Evolutionary conservation across 2,113 vertebrate species (phyloP).

Genomic region (Xiphophorus hellerii): DNA sequence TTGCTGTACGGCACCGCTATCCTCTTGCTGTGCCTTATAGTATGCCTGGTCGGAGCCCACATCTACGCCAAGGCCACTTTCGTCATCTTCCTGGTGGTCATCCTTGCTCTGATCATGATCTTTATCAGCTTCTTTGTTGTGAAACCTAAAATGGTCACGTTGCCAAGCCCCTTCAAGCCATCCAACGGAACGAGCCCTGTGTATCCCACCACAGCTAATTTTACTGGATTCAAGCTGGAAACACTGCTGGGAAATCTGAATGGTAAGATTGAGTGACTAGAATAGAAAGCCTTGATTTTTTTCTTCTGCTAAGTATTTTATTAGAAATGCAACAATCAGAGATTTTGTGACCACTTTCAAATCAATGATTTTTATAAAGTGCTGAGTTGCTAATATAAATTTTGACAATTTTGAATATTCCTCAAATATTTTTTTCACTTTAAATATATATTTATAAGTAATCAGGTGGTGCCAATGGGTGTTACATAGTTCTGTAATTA

Average conservation of each 20-base stretch:
- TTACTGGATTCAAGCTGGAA: constrained; percentile 87
- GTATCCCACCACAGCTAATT: constrained; percentile 69
- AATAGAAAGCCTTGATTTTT: background rate
- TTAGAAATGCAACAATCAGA: too few relatives aligned
- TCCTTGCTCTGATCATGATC: constrained; percentile 82
- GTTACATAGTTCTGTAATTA: too few relatives aligned
- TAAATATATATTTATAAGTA: too few relatives aligned
- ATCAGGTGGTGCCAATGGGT: too few relatives aligned
- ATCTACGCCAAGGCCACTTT: constrained; percentile 93
- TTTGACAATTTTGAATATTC: too few relatives aligned
- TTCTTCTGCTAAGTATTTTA: too few relatives aligned
- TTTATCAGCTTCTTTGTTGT: constrained; percentile 89
- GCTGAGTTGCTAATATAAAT: too few relatives aligned
- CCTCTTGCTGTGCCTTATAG: constrained; percentile 85
- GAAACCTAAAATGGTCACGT: constrained; percentile 61
- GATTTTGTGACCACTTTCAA: too few relatives aligned
- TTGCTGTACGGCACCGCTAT: constrained; percentile 84
- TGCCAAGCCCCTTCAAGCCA: constrained; percentile 52
- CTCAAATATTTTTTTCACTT: too few relatives aligned
- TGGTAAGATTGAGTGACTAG: constrained; percentile 70
- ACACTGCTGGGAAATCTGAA: constrained; percentile 84
- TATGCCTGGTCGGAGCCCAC: constrained; percentile 88
- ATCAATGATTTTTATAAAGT: too few relatives aligned
- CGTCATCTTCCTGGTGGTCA: constrained; percentile 90
- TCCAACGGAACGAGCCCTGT: constrained; percentile 29